These are phyloP conservation scores for Adelges cooleyi DNA, from an alignment of 1,140 invertebrate species.

Conservation along the genomic window DNA sequence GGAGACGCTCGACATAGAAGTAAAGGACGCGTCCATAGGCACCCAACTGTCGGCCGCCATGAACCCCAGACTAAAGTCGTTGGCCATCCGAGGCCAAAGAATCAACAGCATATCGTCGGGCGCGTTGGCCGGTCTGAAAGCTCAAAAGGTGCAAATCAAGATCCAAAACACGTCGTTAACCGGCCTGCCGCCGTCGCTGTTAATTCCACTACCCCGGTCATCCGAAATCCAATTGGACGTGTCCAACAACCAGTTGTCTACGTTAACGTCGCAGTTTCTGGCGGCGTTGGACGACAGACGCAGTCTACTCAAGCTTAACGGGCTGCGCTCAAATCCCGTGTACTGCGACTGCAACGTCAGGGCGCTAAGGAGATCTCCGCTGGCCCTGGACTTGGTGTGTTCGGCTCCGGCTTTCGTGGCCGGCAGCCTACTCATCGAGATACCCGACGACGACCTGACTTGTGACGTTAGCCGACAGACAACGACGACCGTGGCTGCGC, in stretches of 20 bases:
- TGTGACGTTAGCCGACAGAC: constrained; percentile 48
- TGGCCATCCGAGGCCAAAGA: constrained; percentile 61
- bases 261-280: constrained; percentile 61
- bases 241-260: constrained; percentile 60
- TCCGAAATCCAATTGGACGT: constrained; percentile 66
- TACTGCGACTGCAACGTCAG: constrained; percentile 72
- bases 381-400: constrained; percentile 51
- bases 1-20: constrained; percentile 66
- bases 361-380: constrained; percentile 48
- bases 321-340: constrained; percentile 64
- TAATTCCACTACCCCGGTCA: constrained; percentile 80
- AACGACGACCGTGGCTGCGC: constrained; percentile 43
- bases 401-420: constrained; percentile 53
- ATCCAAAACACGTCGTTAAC: constrained; percentile 68
- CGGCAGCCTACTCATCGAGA: constrained; percentile 54
- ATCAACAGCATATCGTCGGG: constrained; percentile 68
- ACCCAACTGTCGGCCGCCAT: constrained; percentile 63
- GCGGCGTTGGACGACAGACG: constrained; percentile 65
- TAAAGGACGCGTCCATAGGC: constrained; percentile 68
- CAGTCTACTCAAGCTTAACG: constrained; percentile 56
- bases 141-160: constrained; percentile 52
- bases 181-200: constrained; percentile 59
- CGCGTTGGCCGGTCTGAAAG: constrained; percentile 66
- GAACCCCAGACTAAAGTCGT: constrained; percentile 60
- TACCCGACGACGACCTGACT: constrained; percentile 65